A percentile compares a stretch with the other conserved stretches of the same genome.
phyloP scores from a whole-genome alignment of 2,888 invertebrate genomes.

The Coenonympha glycerion region DNA sequence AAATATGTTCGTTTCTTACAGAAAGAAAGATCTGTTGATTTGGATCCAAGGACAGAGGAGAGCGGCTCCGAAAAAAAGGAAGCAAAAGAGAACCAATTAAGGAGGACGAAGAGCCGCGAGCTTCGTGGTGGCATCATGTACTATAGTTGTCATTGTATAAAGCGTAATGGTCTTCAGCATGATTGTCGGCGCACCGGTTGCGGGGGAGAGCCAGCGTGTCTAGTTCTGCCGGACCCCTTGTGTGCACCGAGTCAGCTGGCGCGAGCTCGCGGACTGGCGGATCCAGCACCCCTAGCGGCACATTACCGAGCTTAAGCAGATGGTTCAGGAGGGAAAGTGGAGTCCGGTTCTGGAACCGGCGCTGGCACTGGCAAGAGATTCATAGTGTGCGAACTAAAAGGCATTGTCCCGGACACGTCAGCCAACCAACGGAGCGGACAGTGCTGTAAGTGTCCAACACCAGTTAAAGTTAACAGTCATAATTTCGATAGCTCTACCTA shows the following conservation, averaged over 20 bases:
- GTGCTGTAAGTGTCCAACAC: conserved; percentile 59
- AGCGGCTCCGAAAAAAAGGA: conserved; percentile 56
- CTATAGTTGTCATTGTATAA: conserved; percentile 76
- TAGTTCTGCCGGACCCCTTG: conserved; percentile 70
- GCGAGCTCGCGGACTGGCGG: conserved; percentile 62
- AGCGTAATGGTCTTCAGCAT: conserved; percentile 77
- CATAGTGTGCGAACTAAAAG: conserved; percentile 67
- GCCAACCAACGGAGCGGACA: conserved; percentile 43
- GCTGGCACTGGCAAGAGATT: conserved; percentile 55
- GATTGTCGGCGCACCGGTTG: conserved; percentile 74
- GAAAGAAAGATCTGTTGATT: conserved; percentile 47
- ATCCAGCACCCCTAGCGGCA: conserved; percentile 51
- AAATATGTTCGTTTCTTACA: conserved; percentile 35
- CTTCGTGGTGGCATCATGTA: conserved; percentile 74
- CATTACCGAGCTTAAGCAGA: conserved; percentile 44
- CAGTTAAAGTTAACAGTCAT: conserved; percentile 12
- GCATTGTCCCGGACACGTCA: conserved; percentile 46
- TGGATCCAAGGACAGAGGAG: conserved; percentile 47
- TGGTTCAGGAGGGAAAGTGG: conserved; percentile 34
- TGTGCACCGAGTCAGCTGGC: conserved; percentile 74
- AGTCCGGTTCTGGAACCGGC: conserved; percentile 35
- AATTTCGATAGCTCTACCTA: neutral
- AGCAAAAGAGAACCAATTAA: conserved; percentile 64
- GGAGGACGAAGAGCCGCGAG: conserved; percentile 70
- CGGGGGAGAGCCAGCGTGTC: conserved; percentile 70